Evolutionary conservation across 2,113 vertebrate genomes (phyloP).

Genomic region (Nestor notabilis): DNA sequence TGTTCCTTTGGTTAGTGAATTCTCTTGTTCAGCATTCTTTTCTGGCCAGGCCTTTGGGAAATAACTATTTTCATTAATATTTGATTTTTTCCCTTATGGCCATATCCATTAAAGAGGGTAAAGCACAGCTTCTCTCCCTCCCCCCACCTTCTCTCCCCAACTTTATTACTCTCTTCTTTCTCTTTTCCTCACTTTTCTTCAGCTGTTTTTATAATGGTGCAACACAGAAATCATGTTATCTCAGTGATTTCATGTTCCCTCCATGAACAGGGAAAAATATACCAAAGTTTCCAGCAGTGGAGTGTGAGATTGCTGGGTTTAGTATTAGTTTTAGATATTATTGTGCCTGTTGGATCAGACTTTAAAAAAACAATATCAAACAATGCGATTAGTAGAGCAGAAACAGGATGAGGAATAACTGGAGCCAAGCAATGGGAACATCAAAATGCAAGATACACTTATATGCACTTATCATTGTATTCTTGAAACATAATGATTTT

Average conservation of each 20-base stretch:
- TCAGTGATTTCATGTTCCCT: not conserved
- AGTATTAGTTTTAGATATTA: not conserved
- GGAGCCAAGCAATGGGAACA: not conserved
- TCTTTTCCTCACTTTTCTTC: not conserved
- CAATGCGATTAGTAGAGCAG: not conserved
- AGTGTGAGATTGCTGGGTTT: not conserved
- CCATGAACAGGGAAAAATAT: not conserved
- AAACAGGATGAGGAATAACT: not conserved
- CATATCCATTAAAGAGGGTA: not conserved
- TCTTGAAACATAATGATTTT: not conserved
- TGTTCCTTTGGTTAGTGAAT: slow-evolving; percentile 35
- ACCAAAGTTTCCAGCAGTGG: not conserved
- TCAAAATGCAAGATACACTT: not conserved
- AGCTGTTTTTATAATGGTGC: not conserved
- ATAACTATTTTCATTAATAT: slow-evolving; percentile 73
- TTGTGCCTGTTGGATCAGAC: not conserved
- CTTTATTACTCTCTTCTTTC: not conserved
- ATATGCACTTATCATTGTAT: not conserved
- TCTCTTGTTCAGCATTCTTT: slow-evolving; percentile 66
- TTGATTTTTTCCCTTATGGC: slow-evolving; percentile 53
- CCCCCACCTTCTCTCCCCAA: not conserved
- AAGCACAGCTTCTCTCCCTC: not conserved
- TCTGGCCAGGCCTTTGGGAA: slow-evolving; percentile 42
- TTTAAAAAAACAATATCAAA: not conserved
- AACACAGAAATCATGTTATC: not conserved